Evolutionary conservation across 2,797 vertebrate genomes (phyloP), one percentile per base, ranked within the genome.

Genomic region (Sebastes kiyomatsui): DNA sequence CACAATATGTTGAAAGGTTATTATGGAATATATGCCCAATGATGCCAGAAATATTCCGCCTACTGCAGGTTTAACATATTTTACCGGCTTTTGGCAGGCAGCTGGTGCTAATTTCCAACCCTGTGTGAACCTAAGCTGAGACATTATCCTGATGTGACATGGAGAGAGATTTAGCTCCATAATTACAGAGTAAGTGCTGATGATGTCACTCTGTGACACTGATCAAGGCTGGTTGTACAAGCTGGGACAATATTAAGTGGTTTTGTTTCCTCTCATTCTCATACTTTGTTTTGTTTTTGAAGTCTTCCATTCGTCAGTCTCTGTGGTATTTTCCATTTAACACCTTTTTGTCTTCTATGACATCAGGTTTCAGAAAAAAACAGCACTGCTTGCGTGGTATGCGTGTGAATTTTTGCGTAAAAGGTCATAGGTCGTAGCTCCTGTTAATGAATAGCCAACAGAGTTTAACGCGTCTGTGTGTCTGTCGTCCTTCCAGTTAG

Each of bases 391-490:
- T 42, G 3, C 38, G 22, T 7, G 14, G 25, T 30, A 32, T 32
- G 28, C 30, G 18, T 35, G 30, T 32, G 18, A 35, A 9, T 14
- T 23, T 23, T 38, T 23, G 18, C 32, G 72, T 28, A 13, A n/a
- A 42, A 61, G 66, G 12, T 74, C 20, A 22, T 3, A 65, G 58
- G 14, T 76, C 20, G 20, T 2, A 22, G 35, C 23, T 71, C 55
- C 25, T 52, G 77, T 80, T 66, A 80, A 77, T 72, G 54, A 61
- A 22, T 60, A 69, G 18, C 61, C 58, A 60, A 3, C 61, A 62
- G 8, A n/a, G 12, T 62, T 35, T 38, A 70, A 66, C 23, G 4
- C 18, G 5, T 22, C 25, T 13, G 12, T 46, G 12, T 67, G 28
- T 42, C 6, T 75, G 56, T 55, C 13, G 20, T 27, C 46, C 25